A percentile compares a stretch with the other conserved stretches of the same genome.
phyloP scores from a whole-genome alignment of 2,113 vertebrate species.

The Chlamydotis undulata region DNA sequence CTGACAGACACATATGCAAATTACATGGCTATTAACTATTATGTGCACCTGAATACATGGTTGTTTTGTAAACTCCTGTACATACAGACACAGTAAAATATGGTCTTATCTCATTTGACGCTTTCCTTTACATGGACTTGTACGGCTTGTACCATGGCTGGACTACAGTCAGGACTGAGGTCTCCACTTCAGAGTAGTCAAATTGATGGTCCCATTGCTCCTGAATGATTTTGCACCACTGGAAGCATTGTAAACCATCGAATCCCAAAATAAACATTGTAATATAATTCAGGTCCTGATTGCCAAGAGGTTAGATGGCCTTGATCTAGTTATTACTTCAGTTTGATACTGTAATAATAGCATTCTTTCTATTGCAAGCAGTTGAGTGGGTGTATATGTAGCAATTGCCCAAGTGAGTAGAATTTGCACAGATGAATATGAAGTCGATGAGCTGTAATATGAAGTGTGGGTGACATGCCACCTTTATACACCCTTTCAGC shows the following conservation, averaged over 20 bases:
- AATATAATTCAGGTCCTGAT: neutral
- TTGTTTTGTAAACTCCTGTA: neutral
- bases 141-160: neutral
- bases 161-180: neutral
- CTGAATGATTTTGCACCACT: neutral
- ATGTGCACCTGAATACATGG: neutral
- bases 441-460: neutral
- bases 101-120: neutral
- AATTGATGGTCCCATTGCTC: neutral
- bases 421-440: slow-evolving; percentile 19
- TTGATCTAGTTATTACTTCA: slow-evolving; percentile 19
- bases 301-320: neutral
- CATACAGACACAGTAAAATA: neutral
- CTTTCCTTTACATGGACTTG: neutral
- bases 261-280: neutral
- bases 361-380: slow-evolving; percentile 11
- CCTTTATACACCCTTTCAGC: slow-evolving; percentile 16
- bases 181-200: neutral
- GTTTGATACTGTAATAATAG: slow-evolving; percentile 35
- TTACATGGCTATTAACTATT: neutral
- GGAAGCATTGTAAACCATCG: neutral
- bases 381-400: slow-evolving; percentile 47
- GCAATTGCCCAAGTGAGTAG: slow-evolving; percentile 28
- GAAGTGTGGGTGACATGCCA: neutral
- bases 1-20: neutral